phyloP scores from a whole-genome alignment of 1,140 invertebrate species.

The Pollicipes pollicipes region DNA sequence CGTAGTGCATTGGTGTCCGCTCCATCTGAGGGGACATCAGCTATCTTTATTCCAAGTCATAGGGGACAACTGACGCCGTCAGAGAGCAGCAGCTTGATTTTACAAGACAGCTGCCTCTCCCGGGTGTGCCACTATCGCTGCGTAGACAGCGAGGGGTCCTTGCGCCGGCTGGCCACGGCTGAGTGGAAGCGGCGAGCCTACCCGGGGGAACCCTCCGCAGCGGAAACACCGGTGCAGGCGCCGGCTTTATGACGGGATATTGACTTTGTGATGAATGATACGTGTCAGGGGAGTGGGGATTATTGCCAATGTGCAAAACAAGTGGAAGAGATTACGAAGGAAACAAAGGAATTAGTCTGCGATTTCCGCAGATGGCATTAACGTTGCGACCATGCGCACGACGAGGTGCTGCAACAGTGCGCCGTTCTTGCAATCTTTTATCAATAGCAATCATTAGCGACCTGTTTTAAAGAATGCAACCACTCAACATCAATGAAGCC shows the following conservation, averaged over 20 bases:
- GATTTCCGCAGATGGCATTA: slow-evolving; percentile 5
- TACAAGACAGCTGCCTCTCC: neutral
- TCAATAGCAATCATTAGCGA: neutral
- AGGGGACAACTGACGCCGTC: neutral
- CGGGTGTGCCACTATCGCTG: too few relatives aligned
- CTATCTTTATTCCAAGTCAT: too few relatives aligned
- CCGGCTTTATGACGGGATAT: neutral
- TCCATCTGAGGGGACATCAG: slow-evolving; percentile 50
- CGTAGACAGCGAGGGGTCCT: too few relatives aligned
- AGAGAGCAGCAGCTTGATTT: neutral
- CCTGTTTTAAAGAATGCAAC: too few relatives aligned
- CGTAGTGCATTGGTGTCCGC: slow-evolving; percentile 67
- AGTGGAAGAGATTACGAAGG: neutral
- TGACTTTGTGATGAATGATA: neutral
- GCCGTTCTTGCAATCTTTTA: neutral
- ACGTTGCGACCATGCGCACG: neutral
- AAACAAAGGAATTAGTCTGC: neutral
- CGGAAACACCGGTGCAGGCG: too few relatives aligned
- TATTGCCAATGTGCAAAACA: neutral
- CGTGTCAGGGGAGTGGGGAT: neutral
- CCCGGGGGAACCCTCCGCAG: too few relatives aligned
- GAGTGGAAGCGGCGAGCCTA: too few relatives aligned
- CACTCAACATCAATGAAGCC: neutral
- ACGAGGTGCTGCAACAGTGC: neutral
- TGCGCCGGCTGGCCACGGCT: too few relatives aligned